Conservation (phyloP, 2,113 vertebrate species). For the Atrichornis clamosus region DNA sequence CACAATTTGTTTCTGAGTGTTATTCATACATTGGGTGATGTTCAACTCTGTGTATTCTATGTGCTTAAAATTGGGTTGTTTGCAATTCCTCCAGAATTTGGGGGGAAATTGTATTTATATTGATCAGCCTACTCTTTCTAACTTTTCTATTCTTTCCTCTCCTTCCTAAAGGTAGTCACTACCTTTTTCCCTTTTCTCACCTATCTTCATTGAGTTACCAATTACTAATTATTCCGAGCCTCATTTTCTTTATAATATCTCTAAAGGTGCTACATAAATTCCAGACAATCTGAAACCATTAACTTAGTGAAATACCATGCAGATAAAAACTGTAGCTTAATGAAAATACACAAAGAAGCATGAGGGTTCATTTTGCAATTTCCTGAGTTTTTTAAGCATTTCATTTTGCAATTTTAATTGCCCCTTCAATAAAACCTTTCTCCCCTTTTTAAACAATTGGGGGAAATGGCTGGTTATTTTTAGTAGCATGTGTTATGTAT, state of each 20-base stretch:
- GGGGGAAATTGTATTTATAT: background rate
- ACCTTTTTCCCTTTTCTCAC: background rate
- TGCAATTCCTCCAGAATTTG: background rate
- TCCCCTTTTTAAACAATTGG: background rate
- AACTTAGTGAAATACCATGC: background rate
- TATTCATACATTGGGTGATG: background rate
- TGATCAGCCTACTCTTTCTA: background rate
- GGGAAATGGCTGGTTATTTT: background rate
- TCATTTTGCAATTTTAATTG: background rate
- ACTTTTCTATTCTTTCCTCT: background rate
- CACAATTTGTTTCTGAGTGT: background rate
- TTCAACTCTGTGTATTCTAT: background rate
- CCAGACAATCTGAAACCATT: background rate
- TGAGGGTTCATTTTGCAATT: background rate
- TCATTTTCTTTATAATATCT: background rate
- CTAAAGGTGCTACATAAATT: background rate
- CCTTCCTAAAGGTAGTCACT: background rate
- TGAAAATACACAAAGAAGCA: background rate
- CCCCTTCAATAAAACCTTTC: background rate
- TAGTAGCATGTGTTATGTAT: background rate
- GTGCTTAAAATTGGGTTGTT: background rate
- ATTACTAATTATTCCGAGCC: background rate
- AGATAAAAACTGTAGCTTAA: background rate
- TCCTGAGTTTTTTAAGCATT: background rate
- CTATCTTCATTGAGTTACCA: background rate